Percentiles rank a stretch among this genome's conserved stretches.
phyloP scores from a whole-genome alignment of 1,140 invertebrate genomes.

The Orchesella cincta region DNA sequence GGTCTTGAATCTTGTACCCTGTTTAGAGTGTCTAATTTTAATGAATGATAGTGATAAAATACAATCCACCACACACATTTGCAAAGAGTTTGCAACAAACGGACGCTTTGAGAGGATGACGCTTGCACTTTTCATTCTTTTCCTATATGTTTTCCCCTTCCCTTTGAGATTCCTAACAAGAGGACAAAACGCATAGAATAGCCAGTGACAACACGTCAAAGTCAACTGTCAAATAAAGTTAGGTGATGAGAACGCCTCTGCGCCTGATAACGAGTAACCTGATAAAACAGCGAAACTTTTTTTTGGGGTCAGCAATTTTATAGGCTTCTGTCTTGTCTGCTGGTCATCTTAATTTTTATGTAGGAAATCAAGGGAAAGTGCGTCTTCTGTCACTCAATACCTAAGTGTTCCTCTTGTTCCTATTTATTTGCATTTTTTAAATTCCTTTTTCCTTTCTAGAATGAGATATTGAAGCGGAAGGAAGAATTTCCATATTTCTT shows the following conservation, averaged over 20 bases:
- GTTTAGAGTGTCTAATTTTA: too few relatives aligned
- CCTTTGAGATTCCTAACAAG: too few relatives aligned
- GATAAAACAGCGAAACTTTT: too few relatives aligned
- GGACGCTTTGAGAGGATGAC: not conserved
- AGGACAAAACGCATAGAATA: too few relatives aligned
- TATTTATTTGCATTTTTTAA: not conserved
- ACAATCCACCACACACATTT: too few relatives aligned
- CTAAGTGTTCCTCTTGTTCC: not conserved
- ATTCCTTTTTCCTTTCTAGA: not conserved
- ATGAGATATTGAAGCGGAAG: not conserved
- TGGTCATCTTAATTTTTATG: not conserved
- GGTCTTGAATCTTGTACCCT: not conserved
- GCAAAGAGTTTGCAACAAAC: not conserved
- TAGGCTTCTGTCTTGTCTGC: too few relatives aligned
- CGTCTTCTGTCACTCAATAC: not conserved
- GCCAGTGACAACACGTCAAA: not conserved
- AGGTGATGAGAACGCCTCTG: too few relatives aligned
- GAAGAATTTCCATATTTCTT: not conserved
- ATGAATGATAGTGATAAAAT: too few relatives aligned
- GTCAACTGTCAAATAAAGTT: not conserved
- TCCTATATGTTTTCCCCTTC: too few relatives aligned
- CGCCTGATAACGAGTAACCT: too few relatives aligned
- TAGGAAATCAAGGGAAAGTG: not conserved
- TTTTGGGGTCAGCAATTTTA: too few relatives aligned
- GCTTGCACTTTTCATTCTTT: not conserved